A percentile compares a stretch with the other conserved stretches of the same genome.
Conservation (phyloP, 2,888 invertebrate genomes). For the Cancer borealis region DNA sequence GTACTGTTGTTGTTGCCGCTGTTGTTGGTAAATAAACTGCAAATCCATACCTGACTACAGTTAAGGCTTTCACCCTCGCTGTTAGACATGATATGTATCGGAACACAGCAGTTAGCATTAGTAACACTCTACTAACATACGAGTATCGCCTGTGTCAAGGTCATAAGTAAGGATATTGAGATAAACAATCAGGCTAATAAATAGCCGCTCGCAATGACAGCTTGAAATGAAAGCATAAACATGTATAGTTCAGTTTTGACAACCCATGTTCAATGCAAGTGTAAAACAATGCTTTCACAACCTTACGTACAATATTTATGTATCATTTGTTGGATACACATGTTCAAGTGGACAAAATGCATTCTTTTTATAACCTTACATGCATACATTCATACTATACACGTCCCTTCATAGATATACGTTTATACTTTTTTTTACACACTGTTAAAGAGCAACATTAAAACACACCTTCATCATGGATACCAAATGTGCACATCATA, state of each 20-base stretch:
- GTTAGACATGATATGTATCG: background rate
- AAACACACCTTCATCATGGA: background rate
- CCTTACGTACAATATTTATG: background rate
- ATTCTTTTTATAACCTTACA: background rate
- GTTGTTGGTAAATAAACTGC: constrained; percentile 33
- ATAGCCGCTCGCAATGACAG: background rate
- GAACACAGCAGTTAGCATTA: background rate
- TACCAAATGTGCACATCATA: too few species aligned
- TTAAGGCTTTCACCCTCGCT: background rate
- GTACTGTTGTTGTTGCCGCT: background rate
- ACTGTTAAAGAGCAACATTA: background rate
- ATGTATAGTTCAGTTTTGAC: background rate
- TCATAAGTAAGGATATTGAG: background rate
- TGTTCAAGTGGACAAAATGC: background rate
- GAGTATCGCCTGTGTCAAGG: background rate
- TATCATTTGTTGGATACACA: background rate
- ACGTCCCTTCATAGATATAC: background rate
- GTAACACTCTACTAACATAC: background rate
- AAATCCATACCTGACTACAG: background rate
- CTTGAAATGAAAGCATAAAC: background rate
- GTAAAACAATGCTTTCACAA: background rate
- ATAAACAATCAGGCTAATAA: background rate
- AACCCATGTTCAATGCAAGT: background rate
- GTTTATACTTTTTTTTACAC: background rate
- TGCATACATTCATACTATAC: background rate